A percentile compares a stretch with the other conserved stretches of the same genome.
Evolutionary conservation across 2,888 invertebrate genomes (phyloP).

Genomic region (Proisotoma minuta): DNA sequence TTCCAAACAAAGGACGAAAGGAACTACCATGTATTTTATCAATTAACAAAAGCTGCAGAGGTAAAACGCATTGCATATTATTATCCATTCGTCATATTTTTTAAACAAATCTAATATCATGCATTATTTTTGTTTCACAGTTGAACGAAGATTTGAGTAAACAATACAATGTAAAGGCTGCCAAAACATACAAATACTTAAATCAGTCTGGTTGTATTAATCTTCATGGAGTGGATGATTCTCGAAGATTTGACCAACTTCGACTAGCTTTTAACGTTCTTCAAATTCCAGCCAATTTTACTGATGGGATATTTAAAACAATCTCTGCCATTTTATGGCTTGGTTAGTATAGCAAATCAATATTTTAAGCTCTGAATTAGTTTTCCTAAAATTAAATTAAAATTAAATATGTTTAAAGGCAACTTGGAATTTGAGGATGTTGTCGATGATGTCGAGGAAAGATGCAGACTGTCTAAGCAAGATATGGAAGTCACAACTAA

Average conservation of each 20-base stretch:
- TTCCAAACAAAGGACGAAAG: constrained; percentile 79
- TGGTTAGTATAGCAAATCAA: no score
- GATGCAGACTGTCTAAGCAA: constrained; percentile 67
- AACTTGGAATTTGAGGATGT: not conserved
- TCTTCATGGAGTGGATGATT: constrained; percentile 63
- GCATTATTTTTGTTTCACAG: constrained; percentile 50
- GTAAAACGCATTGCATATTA: constrained; percentile 50
- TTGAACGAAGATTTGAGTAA: constrained; percentile 70
- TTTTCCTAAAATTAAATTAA: no score
- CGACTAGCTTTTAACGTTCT: constrained; percentile 82
- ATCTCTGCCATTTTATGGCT: constrained; percentile 85
- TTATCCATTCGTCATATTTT: constrained; percentile 2
- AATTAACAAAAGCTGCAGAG: constrained; percentile 79
- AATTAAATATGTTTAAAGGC: no score
- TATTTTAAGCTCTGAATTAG: no score
- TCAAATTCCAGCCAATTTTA: constrained; percentile 78
- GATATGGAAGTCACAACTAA: constrained; percentile 65
- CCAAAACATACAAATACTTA: constrained; percentile 74
- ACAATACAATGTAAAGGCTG: constrained; percentile 68
- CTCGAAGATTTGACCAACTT: constrained; percentile 72
- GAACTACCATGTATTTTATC: constrained; percentile 89
- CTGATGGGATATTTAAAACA: constrained; percentile 82
- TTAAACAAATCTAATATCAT: not conserved
- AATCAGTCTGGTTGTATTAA: constrained; percentile 71
- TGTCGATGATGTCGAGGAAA: constrained; percentile 73